A percentile compares a stretch with the other conserved stretches of the same genome.
phyloP scores from a whole-genome alignment of 2,888 invertebrate genomes.

The Atethmia centrago region DNA sequence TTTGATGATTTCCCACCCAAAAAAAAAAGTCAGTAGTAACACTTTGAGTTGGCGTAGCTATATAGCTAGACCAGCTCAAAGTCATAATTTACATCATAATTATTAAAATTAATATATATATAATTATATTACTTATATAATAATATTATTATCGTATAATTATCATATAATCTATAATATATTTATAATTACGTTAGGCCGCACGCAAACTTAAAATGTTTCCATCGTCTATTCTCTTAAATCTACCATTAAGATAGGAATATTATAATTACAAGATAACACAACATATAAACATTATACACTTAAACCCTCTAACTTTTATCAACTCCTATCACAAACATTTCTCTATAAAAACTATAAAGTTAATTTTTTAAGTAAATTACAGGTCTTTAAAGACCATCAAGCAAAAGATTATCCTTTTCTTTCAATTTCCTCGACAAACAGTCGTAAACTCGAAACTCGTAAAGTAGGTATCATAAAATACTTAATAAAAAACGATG shows the following conservation, averaged over 20 bases:
- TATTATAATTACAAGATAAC: slow-evolving; percentile 15
- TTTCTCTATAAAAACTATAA: slow-evolving; percentile 24
- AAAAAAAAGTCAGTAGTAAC: too few species aligned
- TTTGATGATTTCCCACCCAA: too few species aligned
- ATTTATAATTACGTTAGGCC: too few species aligned
- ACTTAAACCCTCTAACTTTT: slow-evolving; percentile 15
- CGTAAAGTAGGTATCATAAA: slow-evolving; percentile 66
- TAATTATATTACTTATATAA: too few species aligned
- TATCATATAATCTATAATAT: too few species aligned
- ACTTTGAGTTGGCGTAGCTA: too few species aligned
- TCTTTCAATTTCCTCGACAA: slow-evolving; percentile 56
- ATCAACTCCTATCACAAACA: slow-evolving; percentile 24
- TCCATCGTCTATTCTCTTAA: not conserved
- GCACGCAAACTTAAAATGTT: not conserved
- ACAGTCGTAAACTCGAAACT: slow-evolving; percentile 65
- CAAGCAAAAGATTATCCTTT: slow-evolving; percentile 49
- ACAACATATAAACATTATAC: slow-evolving; percentile 7
- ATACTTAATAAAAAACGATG: slow-evolving; percentile 71
- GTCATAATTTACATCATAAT: too few species aligned
- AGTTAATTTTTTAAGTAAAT: slow-evolving; percentile 41
- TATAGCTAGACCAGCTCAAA: too few species aligned
- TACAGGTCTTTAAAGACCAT: slow-evolving; percentile 36
- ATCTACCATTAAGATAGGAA: slow-evolving; percentile 28
- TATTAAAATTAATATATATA: too few species aligned
- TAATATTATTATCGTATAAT: too few species aligned